Base-by-base conservation (phyloP, 1,140 invertebrate species). In the Scaptomyza graminum region DNA sequence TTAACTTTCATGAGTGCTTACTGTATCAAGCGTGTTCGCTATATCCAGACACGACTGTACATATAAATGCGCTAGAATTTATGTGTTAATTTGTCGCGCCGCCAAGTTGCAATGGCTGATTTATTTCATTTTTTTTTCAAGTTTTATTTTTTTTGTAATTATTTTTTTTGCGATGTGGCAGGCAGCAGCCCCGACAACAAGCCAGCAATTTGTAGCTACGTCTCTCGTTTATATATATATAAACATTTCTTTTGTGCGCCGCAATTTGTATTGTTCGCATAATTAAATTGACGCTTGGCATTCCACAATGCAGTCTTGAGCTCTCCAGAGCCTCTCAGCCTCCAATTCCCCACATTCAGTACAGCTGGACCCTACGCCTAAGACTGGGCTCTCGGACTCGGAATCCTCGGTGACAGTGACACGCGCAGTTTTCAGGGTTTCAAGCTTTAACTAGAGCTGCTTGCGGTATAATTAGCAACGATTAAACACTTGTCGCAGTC, bases 181-280 rank as follows among this genome's bases (percentile, higher is more conserved):
- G 18, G 18, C 18, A 3, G 18, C 18, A 60, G 12, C 31, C 46
- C n/a, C 1, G 22, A 9, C 8, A 25, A 16, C 54, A 15, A 13
- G 50, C 41, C 51, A 47, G 76, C 79, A 88, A 88, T 79, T 88
- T 88, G 79, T 77, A 83, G 76, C 64, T 73, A 56, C 34, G 12
- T 54, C 56, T 34, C 8, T 0, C 9, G 8, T 9, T 2, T 34
- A 16, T 12, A 28, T 22, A 62, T 78, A 88, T 79, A 88, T 88
- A 88, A 88, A 88, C 83, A 88, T 88, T 82, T 74, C 65, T 71
- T 71, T 76, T 62, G 60, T 72, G 72, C 63, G 66, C 79, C 74
- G 79, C 83, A 88, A 88, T 88, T 88, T 88, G 83, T 88, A 88
- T 88, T 88, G 83, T 88, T 88, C 84, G 79, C 83, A 88, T 88